Conservation (phyloP, 2,797 vertebrate species). For the Acanthurus tractus region DNA sequence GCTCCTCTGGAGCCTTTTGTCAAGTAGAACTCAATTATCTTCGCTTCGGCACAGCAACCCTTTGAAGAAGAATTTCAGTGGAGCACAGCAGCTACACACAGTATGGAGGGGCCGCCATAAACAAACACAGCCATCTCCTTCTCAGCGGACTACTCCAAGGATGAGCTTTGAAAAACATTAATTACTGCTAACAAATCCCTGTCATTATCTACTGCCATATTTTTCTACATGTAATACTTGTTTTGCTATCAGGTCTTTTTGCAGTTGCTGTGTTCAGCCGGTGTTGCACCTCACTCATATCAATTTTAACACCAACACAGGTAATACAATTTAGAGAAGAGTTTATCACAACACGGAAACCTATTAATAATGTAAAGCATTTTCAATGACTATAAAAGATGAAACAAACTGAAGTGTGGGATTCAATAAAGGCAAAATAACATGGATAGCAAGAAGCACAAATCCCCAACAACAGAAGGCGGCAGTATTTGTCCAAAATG, state of each 20-base stretch:
- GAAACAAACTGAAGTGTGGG: not conserved
- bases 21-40: slow-evolving; percentile 69
- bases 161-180: slow-evolving; percentile 47
- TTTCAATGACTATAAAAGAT: not conserved
- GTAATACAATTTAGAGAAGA: not conserved
- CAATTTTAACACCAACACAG: not conserved
- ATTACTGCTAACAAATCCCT: slow-evolving; percentile 52
- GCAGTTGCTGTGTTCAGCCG: slow-evolving; percentile 24
- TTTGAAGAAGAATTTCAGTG: slow-evolving; percentile 61
- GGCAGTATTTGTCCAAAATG: not conserved
- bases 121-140: slow-evolving; percentile 46
- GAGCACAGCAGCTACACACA: slow-evolving; percentile 44
- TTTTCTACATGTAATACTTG: slow-evolving; percentile 25
- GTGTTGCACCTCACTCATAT: not conserved
- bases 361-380: not conserved
- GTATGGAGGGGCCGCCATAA: slow-evolving; percentile 26
- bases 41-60: slow-evolving; percentile 50
- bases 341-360: not conserved
- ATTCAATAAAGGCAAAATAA: slow-evolving; percentile 13
- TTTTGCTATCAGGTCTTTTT: slow-evolving; percentile 26
- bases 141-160: slow-evolving; percentile 32
- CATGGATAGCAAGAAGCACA: slow-evolving; percentile 1
- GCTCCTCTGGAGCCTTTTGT: slow-evolving; percentile 61
- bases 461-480: not conserved
- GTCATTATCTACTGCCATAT: slow-evolving; percentile 36